Percentiles rank a stretch among this genome's conserved stretches.
Evolutionary conservation across 2,888 invertebrate genomes (phyloP).

Genomic region (Mythimna vitellina): DNA sequence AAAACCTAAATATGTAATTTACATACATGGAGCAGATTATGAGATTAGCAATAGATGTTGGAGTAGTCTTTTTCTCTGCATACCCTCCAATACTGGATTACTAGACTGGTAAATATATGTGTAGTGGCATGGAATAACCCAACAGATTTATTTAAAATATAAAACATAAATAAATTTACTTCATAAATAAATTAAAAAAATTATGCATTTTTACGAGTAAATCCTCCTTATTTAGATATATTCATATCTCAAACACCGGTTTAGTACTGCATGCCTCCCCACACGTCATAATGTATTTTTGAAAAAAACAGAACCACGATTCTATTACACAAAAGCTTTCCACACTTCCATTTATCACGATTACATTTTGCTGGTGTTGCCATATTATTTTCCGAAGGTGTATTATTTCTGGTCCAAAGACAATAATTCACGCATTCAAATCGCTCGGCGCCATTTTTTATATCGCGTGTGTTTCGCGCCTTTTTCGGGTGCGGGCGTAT

Average conservation of each 20-base stretch:
- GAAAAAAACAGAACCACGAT: conserved; percentile 44
- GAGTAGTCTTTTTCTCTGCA: too few species aligned
- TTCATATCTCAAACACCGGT: neutral
- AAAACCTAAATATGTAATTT: too few species aligned
- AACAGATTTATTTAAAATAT: too few species aligned
- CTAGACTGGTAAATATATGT: too few species aligned
- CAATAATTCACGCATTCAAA: conserved; percentile 91
- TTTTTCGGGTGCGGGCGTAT: conserved; percentile 89
- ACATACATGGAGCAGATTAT: too few species aligned
- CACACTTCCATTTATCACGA: conserved; percentile 78
- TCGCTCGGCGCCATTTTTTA: conserved; percentile 89
- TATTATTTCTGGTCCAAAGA: conserved; percentile 88
- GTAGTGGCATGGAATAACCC: too few species aligned
- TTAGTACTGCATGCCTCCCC: neutral
- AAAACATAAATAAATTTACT: too few species aligned
- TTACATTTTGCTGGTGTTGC: conserved; percentile 74
- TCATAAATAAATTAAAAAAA: too few species aligned
- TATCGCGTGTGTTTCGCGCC: conserved; percentile 91
- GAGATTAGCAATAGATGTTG: too few species aligned
- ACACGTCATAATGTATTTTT: conserved; percentile 13
- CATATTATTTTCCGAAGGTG: conserved; percentile 84
- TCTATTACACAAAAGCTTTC: conserved; percentile 57
- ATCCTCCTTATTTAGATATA: too few species aligned
- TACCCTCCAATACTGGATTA: too few species aligned
- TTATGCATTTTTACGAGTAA: too few species aligned